Evolutionary conservation across 2,888 invertebrate species (phyloP).

Genomic region (Drosophila neutralis): DNA sequence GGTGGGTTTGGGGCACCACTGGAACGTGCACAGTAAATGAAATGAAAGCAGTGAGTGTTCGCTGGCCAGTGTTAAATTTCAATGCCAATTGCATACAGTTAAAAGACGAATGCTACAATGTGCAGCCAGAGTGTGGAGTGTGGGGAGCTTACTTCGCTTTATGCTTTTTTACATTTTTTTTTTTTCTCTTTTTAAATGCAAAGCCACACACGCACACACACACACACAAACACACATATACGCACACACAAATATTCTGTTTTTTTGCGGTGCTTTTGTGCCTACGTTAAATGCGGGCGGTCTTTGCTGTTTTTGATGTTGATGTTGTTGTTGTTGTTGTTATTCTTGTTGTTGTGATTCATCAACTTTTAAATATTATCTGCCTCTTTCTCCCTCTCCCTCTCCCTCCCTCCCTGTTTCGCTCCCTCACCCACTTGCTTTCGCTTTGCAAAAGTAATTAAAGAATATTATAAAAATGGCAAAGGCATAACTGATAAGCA

Average conservation of each 20-base stretch:
- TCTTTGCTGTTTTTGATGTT: not conserved
- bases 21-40: slow-evolving; percentile 55
- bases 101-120: slow-evolving; percentile 19
- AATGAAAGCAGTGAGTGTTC: slow-evolving; percentile 18
- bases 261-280: slow-evolving; percentile 55
- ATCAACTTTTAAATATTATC: slow-evolving; percentile 57
- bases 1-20: slow-evolving; percentile 1
- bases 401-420: not conserved
- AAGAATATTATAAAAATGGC: slow-evolving; percentile 33
- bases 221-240: slow-evolving; percentile 13
- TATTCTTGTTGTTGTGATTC: slow-evolving; percentile 43
- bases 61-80: slow-evolving; percentile 70
- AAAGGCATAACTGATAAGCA: slow-evolving; percentile 41
- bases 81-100: slow-evolving; percentile 70
- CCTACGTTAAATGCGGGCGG: slow-evolving; percentile 52
- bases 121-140: slow-evolving; percentile 1
- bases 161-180: slow-evolving; percentile 13
- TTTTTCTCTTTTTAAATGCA: slow-evolving; percentile 37
- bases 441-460: slow-evolving; percentile 44
- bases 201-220: slow-evolving; percentile 18
- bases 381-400: not conserved
- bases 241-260: slow-evolving; percentile 4
- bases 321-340: slow-evolving; percentile 3
- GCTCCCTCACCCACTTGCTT: not conserved
- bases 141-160: slow-evolving; percentile 7